phyloP scores from a whole-genome alignment of 2,113 vertebrate genomes.

The Vombatus ursinus region DNA sequence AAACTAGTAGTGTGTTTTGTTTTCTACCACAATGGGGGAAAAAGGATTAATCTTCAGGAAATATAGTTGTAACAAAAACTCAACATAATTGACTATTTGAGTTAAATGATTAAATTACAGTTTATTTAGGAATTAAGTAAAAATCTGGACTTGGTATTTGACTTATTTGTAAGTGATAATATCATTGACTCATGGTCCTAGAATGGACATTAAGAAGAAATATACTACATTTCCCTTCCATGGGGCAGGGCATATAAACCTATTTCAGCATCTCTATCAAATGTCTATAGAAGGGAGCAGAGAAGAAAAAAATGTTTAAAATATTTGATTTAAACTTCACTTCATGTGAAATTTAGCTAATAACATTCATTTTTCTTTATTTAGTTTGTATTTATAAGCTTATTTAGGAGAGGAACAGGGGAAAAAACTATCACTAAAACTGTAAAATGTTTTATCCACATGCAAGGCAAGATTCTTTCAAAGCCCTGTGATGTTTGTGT shows the following conservation, averaged over 20 bases:
- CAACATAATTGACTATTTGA: neutral
- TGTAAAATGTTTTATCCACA: neutral
- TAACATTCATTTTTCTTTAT: neutral
- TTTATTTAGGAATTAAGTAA: neutral
- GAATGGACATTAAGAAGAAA: neutral
- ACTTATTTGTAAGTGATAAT: neutral
- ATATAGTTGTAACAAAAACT: neutral
- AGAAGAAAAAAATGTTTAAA: neutral
- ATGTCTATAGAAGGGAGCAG: neutral
- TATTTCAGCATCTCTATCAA: neutral
- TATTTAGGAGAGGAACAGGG: neutral
- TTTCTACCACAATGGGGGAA: neutral
- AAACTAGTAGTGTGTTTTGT: slow-evolving; percentile 7
- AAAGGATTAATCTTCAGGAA: slow-evolving; percentile 6
- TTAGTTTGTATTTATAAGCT: neutral
- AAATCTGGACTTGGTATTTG: slow-evolving; percentile 20
- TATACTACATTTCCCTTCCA: neutral
- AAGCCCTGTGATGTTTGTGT: too few species aligned
- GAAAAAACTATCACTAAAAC: neutral
- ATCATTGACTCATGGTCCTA: neutral
- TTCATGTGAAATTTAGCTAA: neutral
- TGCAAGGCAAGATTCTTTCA: neutral
- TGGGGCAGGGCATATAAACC: neutral
- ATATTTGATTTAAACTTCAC: neutral
- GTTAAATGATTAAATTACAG: slow-evolving; percentile 36